phyloP scores from a whole-genome alignment of 2,113 vertebrate species.

The Dolichallabes microphthalmus region DNA sequence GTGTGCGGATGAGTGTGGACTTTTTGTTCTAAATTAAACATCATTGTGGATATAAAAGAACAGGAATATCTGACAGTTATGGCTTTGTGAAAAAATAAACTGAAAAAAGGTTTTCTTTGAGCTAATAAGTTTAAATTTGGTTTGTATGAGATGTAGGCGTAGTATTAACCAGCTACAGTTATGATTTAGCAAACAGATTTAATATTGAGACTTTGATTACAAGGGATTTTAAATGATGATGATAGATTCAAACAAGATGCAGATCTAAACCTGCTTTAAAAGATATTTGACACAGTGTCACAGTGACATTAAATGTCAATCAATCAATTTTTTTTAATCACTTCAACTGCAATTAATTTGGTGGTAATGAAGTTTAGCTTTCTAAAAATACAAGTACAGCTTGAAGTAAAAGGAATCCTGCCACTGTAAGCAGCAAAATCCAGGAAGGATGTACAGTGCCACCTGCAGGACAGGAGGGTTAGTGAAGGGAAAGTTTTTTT shows the following conservation, averaged over 20 bases:
- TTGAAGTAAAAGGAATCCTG: not conserved
- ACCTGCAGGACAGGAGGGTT: constrained; percentile 61
- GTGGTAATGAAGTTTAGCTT: not conserved
- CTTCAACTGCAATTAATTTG: not conserved
- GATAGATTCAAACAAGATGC: not conserved
- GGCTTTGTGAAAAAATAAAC: not conserved
- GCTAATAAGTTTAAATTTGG: not conserved
- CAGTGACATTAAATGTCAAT: not conserved
- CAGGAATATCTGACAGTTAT: not conserved
- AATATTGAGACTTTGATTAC: not conserved
- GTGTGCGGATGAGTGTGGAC: not conserved
- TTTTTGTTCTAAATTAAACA: not conserved
- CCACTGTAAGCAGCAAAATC: not conserved
- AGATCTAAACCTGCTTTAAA: not conserved
- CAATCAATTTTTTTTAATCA: not conserved
- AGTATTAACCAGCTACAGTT: not conserved
- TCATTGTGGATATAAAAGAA: not conserved
- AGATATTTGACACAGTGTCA: not conserved
- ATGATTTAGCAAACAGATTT: not conserved
- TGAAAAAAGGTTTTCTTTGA: not conserved
- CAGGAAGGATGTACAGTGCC: constrained; percentile 55
- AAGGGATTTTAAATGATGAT: not conserved
- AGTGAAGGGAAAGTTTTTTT: not conserved
- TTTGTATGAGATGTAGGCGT: not conserved
- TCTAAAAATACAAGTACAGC: not conserved